Evolutionary conservation across 2,113 vertebrate genomes (phyloP).

Genomic region (Gasterosteus nipponicus): DNA sequence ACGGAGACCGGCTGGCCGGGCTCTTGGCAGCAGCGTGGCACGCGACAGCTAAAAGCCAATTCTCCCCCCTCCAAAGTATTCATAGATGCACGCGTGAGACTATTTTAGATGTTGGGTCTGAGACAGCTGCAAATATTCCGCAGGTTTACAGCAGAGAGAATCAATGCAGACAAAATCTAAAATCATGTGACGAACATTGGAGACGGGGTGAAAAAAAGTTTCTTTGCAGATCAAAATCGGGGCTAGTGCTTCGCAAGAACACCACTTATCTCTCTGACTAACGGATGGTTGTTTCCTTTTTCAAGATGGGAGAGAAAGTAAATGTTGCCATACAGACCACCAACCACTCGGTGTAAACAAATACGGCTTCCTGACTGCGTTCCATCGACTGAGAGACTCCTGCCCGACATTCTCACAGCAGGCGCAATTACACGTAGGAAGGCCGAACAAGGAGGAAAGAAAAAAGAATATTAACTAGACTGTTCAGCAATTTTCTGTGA

Average conservation of each 20-base stretch:
- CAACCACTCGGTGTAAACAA: conserved; percentile 66
- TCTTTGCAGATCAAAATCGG: conserved; percentile 7
- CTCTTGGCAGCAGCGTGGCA: conserved; percentile 23
- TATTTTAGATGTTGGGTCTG: conserved; percentile 17
- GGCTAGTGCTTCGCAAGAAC: neutral
- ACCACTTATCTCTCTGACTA: conserved; percentile 39
- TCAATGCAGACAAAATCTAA: conserved; percentile 5
- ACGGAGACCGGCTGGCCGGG: conserved; percentile 4
- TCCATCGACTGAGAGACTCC: conserved; percentile 50
- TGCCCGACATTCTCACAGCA: conserved; percentile 52
- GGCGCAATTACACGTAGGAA: conserved; percentile 49
- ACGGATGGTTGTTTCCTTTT: conserved; percentile 43
- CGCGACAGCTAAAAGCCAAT: conserved; percentile 54
- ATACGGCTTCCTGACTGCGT: conserved; percentile 51
- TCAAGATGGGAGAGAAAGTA: neutral
- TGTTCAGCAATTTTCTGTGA: conserved; percentile 26
- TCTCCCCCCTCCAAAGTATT: conserved; percentile 43
- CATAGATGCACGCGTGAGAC: conserved; percentile 51
- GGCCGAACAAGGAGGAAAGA: conserved; percentile 23
- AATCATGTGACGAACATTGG: neutral
- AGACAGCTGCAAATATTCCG: conserved; percentile 41
- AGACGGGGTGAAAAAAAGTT: neutral
- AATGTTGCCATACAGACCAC: conserved; percentile 53
- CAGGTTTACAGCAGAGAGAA: neutral
- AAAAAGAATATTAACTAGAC: conserved; percentile 15